Base-by-base conservation (phyloP, 2,113 vertebrate genomes). In the Osmerus eperlanus region DNA sequence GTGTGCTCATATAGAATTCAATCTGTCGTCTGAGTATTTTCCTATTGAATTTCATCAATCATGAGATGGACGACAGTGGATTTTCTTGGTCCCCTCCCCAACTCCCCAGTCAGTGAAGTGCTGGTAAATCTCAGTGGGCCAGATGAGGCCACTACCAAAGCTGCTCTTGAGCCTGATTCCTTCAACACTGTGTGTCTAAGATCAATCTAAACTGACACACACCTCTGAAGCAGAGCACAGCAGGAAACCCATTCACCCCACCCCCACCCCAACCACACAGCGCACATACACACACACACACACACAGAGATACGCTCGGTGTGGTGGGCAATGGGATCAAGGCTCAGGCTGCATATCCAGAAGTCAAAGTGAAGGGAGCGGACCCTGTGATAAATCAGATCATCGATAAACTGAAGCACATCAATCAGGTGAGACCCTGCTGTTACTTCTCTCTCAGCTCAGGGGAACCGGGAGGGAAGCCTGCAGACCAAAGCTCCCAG, bases 351-450 rank as follows among this genome's bases (percentile, higher is more conserved):
- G 83, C 69, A 76, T 97, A 97, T 87, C 94, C 94, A 0, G 95
- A 97, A 86, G 93, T 97, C 62, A 95, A 90, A 90, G 93, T 95
- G 82, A 96, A 93, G 87, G 94, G 89, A 82, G 87, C 73, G 0
- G 94, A 98, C 80, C 92, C 94, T 0, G 83, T 94, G 62, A 95
- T 95, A 83, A 94, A 90, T 86, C 94, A 96, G 85, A 92, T 97
- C 81, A 95, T 94, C 73, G 95, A 97, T 90, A 96, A 98, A 86
- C 91, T 97, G 79, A 97, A 93, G 72, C 94, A 95, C 78, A 80
- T 96, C 89, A 95, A 93, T 89, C 94, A 96, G 94, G 96, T 97
- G 89, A 93, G 91, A 71, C 29, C 18, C 14, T 15, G 18, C 68
- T 9, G 15, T 18, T 56, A 9, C 41, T 47, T 12, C 41, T 47